Base-by-base conservation (phyloP, 2,888 invertebrate species). In the Euproctis similis region DNA sequence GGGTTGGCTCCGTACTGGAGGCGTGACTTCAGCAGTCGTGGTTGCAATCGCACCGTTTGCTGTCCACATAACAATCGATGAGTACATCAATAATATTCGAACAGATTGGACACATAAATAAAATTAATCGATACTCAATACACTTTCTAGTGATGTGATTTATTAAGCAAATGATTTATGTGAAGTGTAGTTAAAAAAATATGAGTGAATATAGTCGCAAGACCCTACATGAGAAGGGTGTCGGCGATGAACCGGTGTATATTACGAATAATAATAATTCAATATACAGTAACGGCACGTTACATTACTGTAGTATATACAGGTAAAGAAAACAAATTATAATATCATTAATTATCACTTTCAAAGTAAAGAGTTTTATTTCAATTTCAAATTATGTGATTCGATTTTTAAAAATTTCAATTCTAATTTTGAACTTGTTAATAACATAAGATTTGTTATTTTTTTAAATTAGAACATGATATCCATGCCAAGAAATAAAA, bases 251-350 rank as follows among this genome's bases (percentile, higher is more conserved):
- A 34, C 59, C 64, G 6, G 51, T 76, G 24, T 82, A 84, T 42
- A 64, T 63, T 4, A 66, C 74, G 8, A 74, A 77, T 41, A 82
- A 82, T 39, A 78, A 84, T 43, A 78, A 80, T 45, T 85, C 85
- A 8, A 64, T 85, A 39, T 85, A 85, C 56, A 87, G 86, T 66
- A 87, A 86, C 73, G 87, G 87, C 53, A 87, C 86, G 23, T 67
- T 80, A 54, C 84, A 86, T 67, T 87, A 87, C 71, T 87, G 87
- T 67, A 85, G 85, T 41, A 84, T 85, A 53, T 85, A 85, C 76
- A 85, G 85, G 85, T 85, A 68, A 43, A 25, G 30, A 19, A 6
- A 8, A n/a, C n/a, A n/a, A n/a, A n/a, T n/a, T n/a, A n/a, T n/a
- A n/a, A n/a, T n/a, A n/a, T n/a, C n/a, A n/a, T n/a, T n/a, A n/a